A percentile compares a stretch with the other conserved stretches of the same genome.
These are phyloP conservation scores for Hypotaenidia okinawae DNA, from an alignment of 2,797 vertebrate genomes.

Conservation along the genomic window DNA sequence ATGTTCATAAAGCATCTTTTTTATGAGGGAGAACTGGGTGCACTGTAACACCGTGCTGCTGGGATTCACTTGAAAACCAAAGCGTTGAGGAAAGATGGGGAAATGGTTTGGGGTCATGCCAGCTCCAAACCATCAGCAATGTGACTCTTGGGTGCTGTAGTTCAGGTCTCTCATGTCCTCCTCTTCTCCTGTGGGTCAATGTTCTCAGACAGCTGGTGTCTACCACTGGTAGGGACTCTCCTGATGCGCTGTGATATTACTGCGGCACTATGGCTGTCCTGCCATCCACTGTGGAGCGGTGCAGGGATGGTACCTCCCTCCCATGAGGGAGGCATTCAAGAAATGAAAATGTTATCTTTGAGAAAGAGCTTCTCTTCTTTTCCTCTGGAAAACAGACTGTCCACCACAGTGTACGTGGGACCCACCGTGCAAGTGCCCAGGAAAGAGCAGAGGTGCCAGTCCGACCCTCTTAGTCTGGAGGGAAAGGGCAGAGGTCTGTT, in stretches of 20 bases:
- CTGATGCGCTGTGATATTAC: no score
- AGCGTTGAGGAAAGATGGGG: fast-evolving
- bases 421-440: no score
- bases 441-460: background rate
- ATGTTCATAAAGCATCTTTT: background rate
- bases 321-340: background rate
- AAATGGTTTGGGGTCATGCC: background rate
- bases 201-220: background rate
- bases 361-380: background rate
- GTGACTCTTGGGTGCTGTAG: background rate
- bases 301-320: background rate
- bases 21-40: background rate
- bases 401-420: background rate
- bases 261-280: background rate
- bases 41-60: background rate
- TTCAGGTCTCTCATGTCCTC: fast-evolving
- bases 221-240: background rate
- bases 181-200: background rate
- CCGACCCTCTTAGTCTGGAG: background rate
- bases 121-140: background rate
- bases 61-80: background rate
- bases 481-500: background rate
- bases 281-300: background rate
- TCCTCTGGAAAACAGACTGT: background rate
- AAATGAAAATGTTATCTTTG: background rate